Evolutionary conservation across 2,888 invertebrate genomes (phyloP).

Genomic region (Micropterix aruncella): DNA sequence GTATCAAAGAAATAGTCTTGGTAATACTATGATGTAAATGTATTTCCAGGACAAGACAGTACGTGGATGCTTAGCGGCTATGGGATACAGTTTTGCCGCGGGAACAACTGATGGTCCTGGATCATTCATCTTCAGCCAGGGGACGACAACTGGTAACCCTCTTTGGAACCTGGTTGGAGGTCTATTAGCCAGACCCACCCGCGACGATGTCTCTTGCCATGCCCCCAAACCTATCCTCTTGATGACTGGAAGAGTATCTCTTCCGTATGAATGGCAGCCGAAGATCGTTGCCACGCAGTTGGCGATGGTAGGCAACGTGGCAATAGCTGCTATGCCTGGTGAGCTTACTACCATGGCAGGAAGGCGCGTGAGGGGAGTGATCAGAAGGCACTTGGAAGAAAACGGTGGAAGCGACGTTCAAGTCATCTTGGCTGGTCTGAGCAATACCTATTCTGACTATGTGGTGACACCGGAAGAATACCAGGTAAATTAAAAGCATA

Average conservation of each 20-base stretch:
- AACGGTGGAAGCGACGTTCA: conserved; percentile 23
- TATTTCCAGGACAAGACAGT: conserved; percentile 37
- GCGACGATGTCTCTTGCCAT: conserved; percentile 53
- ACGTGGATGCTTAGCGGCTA: conserved; percentile 57
- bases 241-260: conserved; percentile 61
- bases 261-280: conserved; percentile 72
- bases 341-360: conserved; percentile 86
- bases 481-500: conserved; percentile 47
- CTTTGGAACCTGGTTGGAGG: conserved; percentile 56
- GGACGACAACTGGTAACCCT: conserved; percentile 45
- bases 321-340: conserved; percentile 63
- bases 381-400: conserved; percentile 26
- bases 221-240: conserved; percentile 68
- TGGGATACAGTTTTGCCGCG: conserved; percentile 77
- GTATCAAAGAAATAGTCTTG: no score
- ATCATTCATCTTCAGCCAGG: conserved; percentile 62
- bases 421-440: conserved; percentile 61
- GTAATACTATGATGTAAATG: no score
- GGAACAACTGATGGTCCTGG: conserved; percentile 73
- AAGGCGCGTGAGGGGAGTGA: conserved; percentile 40
- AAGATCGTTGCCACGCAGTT: conserved; percentile 57
- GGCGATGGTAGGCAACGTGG: conserved; percentile 52
- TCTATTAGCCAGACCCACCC: conserved; percentile 43
- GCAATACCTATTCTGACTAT: conserved; percentile 73
- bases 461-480: conserved; percentile 74